A percentile compares a stretch with the other conserved stretches of the same genome.
Conservation (phyloP, 2,113 vertebrate species). For the Corapipo altera region DNA sequence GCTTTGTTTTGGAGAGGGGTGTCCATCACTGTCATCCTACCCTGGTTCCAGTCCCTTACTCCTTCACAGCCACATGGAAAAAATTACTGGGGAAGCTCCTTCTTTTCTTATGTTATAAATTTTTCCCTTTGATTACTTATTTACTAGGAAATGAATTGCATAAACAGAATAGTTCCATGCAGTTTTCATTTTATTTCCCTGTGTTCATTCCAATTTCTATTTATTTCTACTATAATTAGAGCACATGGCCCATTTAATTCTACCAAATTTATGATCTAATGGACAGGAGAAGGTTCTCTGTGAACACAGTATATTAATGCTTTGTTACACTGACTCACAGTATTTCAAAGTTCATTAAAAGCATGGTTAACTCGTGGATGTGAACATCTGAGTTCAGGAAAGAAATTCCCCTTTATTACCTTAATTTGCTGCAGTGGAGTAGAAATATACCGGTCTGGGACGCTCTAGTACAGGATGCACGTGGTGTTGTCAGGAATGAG, state of each 20-base stretch:
- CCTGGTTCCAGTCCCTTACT: neutral
- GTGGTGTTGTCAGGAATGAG: neutral
- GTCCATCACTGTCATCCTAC: neutral
- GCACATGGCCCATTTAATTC: conserved; percentile 28
- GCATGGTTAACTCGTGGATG: neutral
- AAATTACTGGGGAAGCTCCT: neutral
- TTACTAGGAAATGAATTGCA: conserved; percentile 13
- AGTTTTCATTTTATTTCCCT: conserved; percentile 32
- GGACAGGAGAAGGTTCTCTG: neutral
- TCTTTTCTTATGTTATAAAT: neutral
- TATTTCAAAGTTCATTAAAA: conserved; percentile 21
- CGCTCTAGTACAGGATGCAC: neutral
- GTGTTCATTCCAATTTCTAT: conserved; percentile 18
- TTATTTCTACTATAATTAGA: conserved; percentile 45
- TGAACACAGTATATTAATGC: neutral
- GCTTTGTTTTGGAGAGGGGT: neutral
- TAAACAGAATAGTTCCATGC: neutral
- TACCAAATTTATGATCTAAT: conserved; percentile 24
- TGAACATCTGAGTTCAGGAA: neutral
- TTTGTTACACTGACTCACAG: neutral
- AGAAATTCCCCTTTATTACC: neutral
- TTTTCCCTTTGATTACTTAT: conserved; percentile 1
- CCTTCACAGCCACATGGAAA: neutral
- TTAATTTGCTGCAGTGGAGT: neutral
- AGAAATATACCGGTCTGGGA: neutral